Conservation (phyloP, 2,888 invertebrate genomes). For the Apoda limacodes region DNA sequence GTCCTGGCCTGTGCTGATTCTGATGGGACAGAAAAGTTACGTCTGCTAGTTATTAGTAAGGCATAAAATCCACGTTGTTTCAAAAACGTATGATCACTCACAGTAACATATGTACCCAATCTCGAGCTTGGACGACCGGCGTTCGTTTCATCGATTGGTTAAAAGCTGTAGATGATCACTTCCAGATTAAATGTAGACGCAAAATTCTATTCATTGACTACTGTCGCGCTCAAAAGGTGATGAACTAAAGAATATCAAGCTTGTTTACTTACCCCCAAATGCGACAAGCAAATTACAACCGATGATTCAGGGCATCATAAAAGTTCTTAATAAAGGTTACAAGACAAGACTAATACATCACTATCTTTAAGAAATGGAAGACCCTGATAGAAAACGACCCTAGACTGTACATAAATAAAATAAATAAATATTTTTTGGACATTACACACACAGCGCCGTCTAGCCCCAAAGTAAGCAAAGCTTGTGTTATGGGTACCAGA, state of each 20-base stretch:
- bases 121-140: slow-evolving; percentile 21
- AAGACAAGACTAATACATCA: slow-evolving; percentile 13
- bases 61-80: slow-evolving; percentile 24
- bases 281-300: slow-evolving; percentile 18
- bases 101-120: slow-evolving; percentile 18
- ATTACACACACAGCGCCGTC: too few species aligned
- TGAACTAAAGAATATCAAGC: slow-evolving; percentile 18
- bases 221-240: slow-evolving; percentile 22
- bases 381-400: slow-evolving; percentile 14
- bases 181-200: slow-evolving; percentile 19
- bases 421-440: too few species aligned
- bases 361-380: slow-evolving; percentile 16
- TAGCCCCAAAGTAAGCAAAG: too few species aligned
- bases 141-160: slow-evolving; percentile 17
- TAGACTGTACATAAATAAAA: too few species aligned
- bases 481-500: too few species aligned
- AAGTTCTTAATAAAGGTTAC: slow-evolving; percentile 15
- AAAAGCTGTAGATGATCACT: slow-evolving; percentile 17
- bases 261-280: slow-evolving; percentile 22
- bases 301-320: slow-evolving; percentile 20
- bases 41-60: slow-evolving; percentile 22
- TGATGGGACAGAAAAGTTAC: slow-evolving; percentile 21
- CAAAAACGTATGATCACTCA: slow-evolving; percentile 19
- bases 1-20: slow-evolving; percentile 23
- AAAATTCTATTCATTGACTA: slow-evolving; percentile 25